Base-by-base conservation (phyloP, 2,888 invertebrate species). In the Celastrina argiolus region DNA sequence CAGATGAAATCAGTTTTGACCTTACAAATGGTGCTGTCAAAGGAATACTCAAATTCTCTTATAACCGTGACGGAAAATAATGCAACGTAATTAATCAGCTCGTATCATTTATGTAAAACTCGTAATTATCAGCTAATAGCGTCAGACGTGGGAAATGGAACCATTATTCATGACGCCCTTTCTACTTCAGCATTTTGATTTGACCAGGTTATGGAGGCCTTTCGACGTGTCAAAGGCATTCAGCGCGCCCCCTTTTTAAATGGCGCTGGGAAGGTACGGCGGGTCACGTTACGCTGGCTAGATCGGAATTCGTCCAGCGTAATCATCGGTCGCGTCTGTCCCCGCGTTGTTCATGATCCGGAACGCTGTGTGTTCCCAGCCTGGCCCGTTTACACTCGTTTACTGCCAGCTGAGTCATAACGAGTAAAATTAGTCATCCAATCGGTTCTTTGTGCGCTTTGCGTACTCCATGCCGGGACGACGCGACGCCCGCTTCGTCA, bases 281-380 rank as follows among this genome's bases (percentile, higher is more conserved):
- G 75, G 80, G 71, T 79, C 85, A 77, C 69, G 70, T 74, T 79
- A 81, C 63, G 72, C 69, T 81, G 79, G 84, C 65, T 74, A 77
- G 75, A 79, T 56, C 34, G 31, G 59, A 36, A 61, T 61, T 64
- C 34, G 31, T 45, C 45, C 28, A 42, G 45, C 64, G 34, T 18
- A 64, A 64, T 64, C 45, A 64, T 64, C 45, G 64, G 64, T 61
- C 31, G 64, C 39, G 42, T 64, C 51, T 45, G 64, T 45, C 51
- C 64, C 64, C 51, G 87, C 85, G 85, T 84, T 88, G 88, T 83
- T 81, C 85, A 87, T 77, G 79, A 74, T 84, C 81, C 89, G 87
- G 85, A 81, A 83, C 89, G 81, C 83, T 85, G 80, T 79, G 71
- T 74, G 82, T 88, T 88, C 88, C 83, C 87, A 87, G 80, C 80